Evolutionary conservation across 2,797 vertebrate genomes (phyloP).

Genomic region (Gobio occitaniae): DNA sequence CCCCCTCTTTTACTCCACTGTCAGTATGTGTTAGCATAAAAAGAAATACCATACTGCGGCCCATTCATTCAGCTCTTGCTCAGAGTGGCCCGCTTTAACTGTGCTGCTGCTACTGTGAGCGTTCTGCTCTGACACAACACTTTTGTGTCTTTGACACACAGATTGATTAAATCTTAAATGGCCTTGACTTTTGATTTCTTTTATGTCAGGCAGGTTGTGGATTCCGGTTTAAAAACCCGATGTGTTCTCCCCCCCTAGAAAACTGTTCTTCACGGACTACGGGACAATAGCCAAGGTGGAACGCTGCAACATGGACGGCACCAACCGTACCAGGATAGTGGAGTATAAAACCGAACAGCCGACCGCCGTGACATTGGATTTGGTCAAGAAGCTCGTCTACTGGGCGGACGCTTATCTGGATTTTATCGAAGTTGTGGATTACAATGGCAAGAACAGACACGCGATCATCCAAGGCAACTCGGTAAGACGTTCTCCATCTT

Average conservation of each 20-base stretch:
- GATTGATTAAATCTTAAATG: constrained; percentile 9
- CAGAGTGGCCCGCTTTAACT: constrained; percentile 31
- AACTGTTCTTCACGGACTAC: constrained; percentile 88
- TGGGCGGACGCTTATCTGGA: constrained; percentile 86
- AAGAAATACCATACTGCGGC: constrained; percentile 7
- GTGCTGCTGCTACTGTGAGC: constrained; percentile 6
- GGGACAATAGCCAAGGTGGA: constrained; percentile 84
- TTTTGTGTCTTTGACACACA: background rate
- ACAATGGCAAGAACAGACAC: constrained; percentile 82
- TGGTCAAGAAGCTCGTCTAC: constrained; percentile 84
- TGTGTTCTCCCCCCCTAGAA: constrained; percentile 68
- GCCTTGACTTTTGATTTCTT: constrained; percentile 16
- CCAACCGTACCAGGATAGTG: constrained; percentile 82
- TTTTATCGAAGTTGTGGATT: constrained; percentile 84
- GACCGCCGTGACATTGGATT: constrained; percentile 82
- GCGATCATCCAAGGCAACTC: constrained; percentile 65
- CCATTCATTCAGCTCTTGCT: constrained; percentile 30
- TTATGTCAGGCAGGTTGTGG: background rate
- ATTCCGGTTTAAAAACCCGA: constrained; percentile 6
- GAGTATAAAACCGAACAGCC: constrained; percentile 84
- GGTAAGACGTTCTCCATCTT: constrained; percentile 51
- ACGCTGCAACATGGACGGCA: constrained; percentile 85
- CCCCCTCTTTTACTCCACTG: constrained; percentile 40
- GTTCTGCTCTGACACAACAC: background rate
- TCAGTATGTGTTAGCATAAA: constrained; percentile 56